These are phyloP conservation scores for Ptyas mucosa DNA, from an alignment of 2,113 vertebrate genomes.

Conservation along the genomic window DNA sequence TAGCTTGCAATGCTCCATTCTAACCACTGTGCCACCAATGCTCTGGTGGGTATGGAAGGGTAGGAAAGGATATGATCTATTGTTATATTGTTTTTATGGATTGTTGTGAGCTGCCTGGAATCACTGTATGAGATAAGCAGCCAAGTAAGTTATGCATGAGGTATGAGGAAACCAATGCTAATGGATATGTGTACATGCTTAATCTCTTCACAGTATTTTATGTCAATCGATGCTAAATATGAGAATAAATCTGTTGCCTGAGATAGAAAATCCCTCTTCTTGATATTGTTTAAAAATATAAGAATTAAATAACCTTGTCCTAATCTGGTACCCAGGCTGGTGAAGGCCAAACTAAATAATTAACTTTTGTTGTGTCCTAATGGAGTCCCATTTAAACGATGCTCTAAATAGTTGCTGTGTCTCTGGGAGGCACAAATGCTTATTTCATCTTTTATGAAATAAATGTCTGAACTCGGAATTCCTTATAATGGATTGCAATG, in stretches of 20 bases:
- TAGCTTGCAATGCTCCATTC: background rate
- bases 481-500: background rate
- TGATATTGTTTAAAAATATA: background rate
- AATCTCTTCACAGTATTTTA: background rate
- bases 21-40: background rate
- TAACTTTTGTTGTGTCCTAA: background rate
- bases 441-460: background rate
- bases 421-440: background rate
- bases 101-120: background rate
- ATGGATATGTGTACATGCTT: background rate
- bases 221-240: background rate
- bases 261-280: background rate
- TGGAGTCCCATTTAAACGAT: background rate
- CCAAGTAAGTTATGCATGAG: background rate
- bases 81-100: background rate
- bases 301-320: background rate
- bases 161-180: background rate
- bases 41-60: background rate
- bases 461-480: background rate
- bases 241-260: background rate
- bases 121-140: background rate
- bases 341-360: background rate
- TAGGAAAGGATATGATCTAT: background rate
- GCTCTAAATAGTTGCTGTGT: background rate
- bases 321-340: background rate